Evolutionary conservation across 2,797 vertebrate species (phyloP), one percentile per base, ranked within the genome.

Genomic region (Helostoma temminkii): DNA sequence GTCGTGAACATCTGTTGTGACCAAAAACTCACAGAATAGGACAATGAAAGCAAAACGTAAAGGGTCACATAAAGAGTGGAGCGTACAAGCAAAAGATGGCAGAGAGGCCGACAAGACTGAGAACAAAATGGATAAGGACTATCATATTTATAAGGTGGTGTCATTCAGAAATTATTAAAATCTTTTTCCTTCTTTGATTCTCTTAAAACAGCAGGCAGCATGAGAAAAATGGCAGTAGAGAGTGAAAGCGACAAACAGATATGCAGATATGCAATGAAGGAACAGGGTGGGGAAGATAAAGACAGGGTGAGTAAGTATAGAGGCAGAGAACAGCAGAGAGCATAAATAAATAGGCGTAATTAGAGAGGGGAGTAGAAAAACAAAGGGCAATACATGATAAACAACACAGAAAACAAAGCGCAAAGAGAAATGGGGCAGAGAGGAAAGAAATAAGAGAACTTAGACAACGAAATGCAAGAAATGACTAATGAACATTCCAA

Each of bases 361-460:
- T 77, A 80, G 48, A 47, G 22, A 46, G 34, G 24, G 26, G 37
- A 48, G 50, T 10, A 16, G 63, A 73, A 47, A 36, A 72, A 61
- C 72, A 2, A 7, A 45, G 46, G 39, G 30, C 14, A 37, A 42
- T 11, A 10, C 26, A 7, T 1, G 49, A 61, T 45, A 59, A 52
- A 66, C 30, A 66, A 37, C 43, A 36, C n/a, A 43, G 36, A 42
- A 24, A 48, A 37, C 11, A 50, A 25, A 16, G 21, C 28, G 9
- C 48, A 14, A 43, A 28, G 5, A 5, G 47, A 15, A 37, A 18
- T 9, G 36, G 72, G n/a, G 41, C 4, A 19, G 14, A 37, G 3
- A 46, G 8, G 28, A 4, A 34, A 8, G 15, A 32, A 18, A 1
- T 6, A 19, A 5, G 18, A 26, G 10, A 18, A 19, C 8, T 46